phyloP scores from a whole-genome alignment of 1,140 invertebrate species.

The Hyposmocoma kahamanoa region DNA sequence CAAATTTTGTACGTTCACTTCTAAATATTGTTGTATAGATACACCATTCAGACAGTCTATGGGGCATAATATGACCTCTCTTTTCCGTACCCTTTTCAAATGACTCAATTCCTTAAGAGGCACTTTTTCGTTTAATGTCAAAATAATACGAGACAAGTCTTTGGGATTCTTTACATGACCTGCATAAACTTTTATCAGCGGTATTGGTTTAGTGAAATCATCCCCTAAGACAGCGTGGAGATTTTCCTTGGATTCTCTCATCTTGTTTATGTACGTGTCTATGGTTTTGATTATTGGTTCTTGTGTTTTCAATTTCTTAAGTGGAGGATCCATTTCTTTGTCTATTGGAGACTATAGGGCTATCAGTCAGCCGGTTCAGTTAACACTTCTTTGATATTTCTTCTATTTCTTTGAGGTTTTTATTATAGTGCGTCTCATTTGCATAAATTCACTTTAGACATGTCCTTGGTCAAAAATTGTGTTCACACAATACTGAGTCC shows the following conservation, averaged over 20 bases:
- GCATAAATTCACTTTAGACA: too few relatives aligned
- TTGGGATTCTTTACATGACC: conserved; percentile 76
- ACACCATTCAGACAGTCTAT: conserved; percentile 24
- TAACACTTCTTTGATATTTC: too few relatives aligned
- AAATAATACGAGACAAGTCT: conserved; percentile 78
- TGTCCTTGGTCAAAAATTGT: too few relatives aligned
- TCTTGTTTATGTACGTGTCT: conserved; percentile 28
- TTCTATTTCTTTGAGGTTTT: too few relatives aligned
- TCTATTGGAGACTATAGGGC: too few relatives aligned
- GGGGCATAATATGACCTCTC: conserved; percentile 77
- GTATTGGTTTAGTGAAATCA: conserved; percentile 68
- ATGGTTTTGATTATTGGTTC: too few relatives aligned
- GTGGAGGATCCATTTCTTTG: conserved; percentile 30
- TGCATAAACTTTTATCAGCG: conserved; percentile 75
- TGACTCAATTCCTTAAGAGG: conserved; percentile 79
- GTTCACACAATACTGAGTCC: too few relatives aligned
- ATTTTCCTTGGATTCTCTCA: conserved; percentile 30
- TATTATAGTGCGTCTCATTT: too few relatives aligned
- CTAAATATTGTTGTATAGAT: conserved; percentile 67
- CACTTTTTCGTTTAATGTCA: conserved; percentile 72
- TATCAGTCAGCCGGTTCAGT: too few relatives aligned
- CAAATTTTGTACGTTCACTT: conserved; percentile 69
- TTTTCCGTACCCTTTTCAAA: conserved; percentile 82
- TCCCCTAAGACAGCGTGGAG: conserved; percentile 37
- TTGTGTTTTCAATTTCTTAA: conserved; percentile 44